phyloP scores from a whole-genome alignment of 2,113 vertebrate genomes.

The Bubalus kerabau region DNA sequence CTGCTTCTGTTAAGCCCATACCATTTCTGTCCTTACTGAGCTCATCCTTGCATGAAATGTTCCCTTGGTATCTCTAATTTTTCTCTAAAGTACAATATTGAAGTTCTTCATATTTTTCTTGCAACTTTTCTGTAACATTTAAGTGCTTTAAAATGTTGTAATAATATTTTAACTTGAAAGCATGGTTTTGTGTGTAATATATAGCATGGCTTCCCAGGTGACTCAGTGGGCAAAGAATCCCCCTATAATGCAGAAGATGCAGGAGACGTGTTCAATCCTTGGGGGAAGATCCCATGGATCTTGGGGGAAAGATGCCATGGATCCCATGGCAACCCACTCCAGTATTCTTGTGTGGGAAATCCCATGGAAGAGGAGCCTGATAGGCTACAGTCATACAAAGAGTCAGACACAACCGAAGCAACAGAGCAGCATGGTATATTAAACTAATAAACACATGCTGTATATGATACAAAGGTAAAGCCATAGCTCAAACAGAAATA shows the following conservation, averaged over 20 bases:
- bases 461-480: neutral
- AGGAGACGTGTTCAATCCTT: neutral
- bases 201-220: neutral
- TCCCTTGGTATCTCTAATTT: too few relatives aligned
- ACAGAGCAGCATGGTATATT: neutral
- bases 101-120: neutral
- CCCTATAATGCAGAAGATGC: neutral
- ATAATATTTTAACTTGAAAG: slow-evolving; percentile 28
- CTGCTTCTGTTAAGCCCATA: too few relatives aligned
- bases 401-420: neutral
- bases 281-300: neutral
- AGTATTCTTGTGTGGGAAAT: neutral
- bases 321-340: neutral
- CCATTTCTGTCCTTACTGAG: too few relatives aligned
- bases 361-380: neutral
- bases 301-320: neutral
- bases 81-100: neutral
- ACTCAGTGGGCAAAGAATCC: neutral
- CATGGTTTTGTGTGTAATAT: neutral
- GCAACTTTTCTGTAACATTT: neutral
- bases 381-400: neutral
- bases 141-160: neutral
- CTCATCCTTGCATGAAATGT: rapidly evolving
- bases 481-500: neutral
- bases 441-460: neutral